phyloP scores from a whole-genome alignment of 2,888 invertebrate genomes.

The Stenichneumon culpator region DNA sequence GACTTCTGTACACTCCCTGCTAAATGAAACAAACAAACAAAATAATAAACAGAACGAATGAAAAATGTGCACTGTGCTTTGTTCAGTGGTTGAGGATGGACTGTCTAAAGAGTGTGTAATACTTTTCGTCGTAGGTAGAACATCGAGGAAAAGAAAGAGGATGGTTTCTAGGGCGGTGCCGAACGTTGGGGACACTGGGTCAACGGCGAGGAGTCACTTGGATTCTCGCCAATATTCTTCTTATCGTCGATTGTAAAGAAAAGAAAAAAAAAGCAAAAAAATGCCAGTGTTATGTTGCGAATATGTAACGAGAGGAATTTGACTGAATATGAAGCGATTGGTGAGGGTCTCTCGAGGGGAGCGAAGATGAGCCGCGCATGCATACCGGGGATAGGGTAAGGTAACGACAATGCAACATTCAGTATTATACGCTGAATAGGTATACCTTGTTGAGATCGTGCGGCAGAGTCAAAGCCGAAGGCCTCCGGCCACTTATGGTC shows the following conservation, averaged over 20 bases:
- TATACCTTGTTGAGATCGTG: slow-evolving; percentile 82
- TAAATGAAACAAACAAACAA: slow-evolving; percentile 59
- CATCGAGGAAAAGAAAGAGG: slow-evolving; percentile 51
- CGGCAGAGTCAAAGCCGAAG: slow-evolving; percentile 82
- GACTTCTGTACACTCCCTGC: slow-evolving; percentile 77
- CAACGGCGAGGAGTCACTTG: slow-evolving; percentile 40
- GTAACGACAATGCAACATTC: slow-evolving; percentile 3
- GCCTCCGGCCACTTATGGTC: slow-evolving; percentile 91
- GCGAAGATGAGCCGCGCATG: slow-evolving; percentile 16
- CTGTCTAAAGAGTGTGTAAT: slow-evolving; percentile 65
- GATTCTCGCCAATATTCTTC: slow-evolving; percentile 47
- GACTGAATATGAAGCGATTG: slow-evolving; percentile 56
- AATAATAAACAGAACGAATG: neutral
- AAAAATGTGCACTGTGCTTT: neutral
- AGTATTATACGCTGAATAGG: slow-evolving; percentile 34
- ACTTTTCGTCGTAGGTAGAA: slow-evolving; percentile 55
- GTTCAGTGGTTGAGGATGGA: slow-evolving; percentile 11
- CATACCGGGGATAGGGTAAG: slow-evolving; percentile 25
- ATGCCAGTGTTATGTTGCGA: slow-evolving; percentile 51
- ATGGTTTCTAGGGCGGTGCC: slow-evolving; percentile 60
- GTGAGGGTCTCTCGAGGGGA: slow-evolving; percentile 50
- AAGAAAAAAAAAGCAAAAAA: neutral
- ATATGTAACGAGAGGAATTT: slow-evolving; percentile 59
- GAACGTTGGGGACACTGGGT: slow-evolving; percentile 58
- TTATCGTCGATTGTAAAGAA: slow-evolving; percentile 22